These are phyloP conservation scores for Coelopa pilipes DNA, from an alignment of 2,888 invertebrate species.

Conservation along the genomic window DNA sequence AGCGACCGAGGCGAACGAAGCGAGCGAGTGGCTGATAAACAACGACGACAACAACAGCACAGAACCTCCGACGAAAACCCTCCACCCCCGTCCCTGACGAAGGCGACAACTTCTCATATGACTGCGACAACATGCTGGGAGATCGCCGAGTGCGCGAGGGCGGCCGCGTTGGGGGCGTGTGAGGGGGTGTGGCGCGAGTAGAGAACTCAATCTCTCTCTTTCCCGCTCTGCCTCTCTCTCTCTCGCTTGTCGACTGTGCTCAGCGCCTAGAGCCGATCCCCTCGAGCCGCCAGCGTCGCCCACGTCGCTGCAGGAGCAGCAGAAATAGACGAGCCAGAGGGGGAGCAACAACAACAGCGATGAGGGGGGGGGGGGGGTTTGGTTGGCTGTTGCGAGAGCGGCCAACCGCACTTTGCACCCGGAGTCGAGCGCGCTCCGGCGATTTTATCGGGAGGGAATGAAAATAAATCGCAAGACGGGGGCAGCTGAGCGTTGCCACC, in stretches of 20 bases:
- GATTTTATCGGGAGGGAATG: too few species aligned
- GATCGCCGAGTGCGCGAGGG: not conserved
- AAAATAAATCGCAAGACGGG: too few species aligned
- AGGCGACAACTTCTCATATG: not conserved
- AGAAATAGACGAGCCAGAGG: constrained; percentile 18
- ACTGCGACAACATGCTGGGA: not conserved
- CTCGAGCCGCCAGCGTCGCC: constrained; percentile 23
- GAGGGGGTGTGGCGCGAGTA: not conserved
- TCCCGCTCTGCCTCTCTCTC: too few species aligned
- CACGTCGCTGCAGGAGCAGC: not conserved
- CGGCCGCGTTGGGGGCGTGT: not conserved
- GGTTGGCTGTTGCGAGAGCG: not conserved
- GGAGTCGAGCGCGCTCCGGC: too few species aligned
- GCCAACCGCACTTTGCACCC: not conserved
- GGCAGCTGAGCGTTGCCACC: too few species aligned
- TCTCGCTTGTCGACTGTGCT: too few species aligned
- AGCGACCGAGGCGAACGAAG: not conserved
- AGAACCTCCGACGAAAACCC: not conserved
- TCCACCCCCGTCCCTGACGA: not conserved
- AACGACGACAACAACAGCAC: constrained; percentile 1
- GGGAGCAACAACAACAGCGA: constrained; percentile 27
- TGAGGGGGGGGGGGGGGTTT: too few species aligned
- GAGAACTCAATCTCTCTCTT: not conserved
- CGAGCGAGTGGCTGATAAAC: not conserved
- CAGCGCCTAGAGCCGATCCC: too few species aligned